Percentiles rank a stretch among this genome's conserved stretches.
phyloP scores from a whole-genome alignment of 35 echinoderm and acorn worm species.

The Apostichopus japonicus region DNA sequence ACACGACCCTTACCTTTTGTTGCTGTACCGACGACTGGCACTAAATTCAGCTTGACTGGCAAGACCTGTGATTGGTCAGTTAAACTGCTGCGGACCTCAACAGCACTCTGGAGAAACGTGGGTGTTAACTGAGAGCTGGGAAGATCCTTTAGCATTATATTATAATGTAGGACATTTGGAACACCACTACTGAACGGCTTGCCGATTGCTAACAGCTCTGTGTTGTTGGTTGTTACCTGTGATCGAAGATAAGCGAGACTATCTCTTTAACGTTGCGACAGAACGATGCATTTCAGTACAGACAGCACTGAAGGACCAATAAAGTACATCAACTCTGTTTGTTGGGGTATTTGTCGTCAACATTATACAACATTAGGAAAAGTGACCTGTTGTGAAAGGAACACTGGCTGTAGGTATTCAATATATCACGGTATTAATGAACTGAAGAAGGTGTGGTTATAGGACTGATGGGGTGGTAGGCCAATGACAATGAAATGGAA shows the following conservation, averaged over 20 bases:
- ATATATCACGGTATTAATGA: too few relatives aligned
- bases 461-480: too few relatives aligned
- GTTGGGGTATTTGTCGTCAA: too few relatives aligned
- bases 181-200: slow-evolving; percentile 43
- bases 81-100: slow-evolving; percentile 44
- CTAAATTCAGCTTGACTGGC: slow-evolving; percentile 46
- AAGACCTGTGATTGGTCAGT: slow-evolving; percentile 42
- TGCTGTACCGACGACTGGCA: neutral
- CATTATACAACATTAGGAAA: too few relatives aligned
- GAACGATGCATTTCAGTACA: too few relatives aligned
- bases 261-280: too few relatives aligned
- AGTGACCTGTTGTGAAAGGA: too few relatives aligned
- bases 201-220: slow-evolving; percentile 33
- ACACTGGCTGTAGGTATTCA: too few relatives aligned
- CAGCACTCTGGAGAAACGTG: slow-evolving; percentile 40
- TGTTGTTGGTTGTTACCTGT: slow-evolving; percentile 48
- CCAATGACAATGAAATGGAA: too few relatives aligned
- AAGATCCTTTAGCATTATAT: slow-evolving; percentile 23
- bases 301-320: too few relatives aligned
- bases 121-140: slow-evolving; percentile 32
- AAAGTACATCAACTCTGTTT: too few relatives aligned
- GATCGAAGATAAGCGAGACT: neutral
- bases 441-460: too few relatives aligned
- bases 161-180: slow-evolving; percentile 17
- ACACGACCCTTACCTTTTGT: neutral